These are phyloP conservation scores for Columba guinea DNA, from an alignment of 2,797 vertebrate species.

Conservation along the genomic window DNA sequence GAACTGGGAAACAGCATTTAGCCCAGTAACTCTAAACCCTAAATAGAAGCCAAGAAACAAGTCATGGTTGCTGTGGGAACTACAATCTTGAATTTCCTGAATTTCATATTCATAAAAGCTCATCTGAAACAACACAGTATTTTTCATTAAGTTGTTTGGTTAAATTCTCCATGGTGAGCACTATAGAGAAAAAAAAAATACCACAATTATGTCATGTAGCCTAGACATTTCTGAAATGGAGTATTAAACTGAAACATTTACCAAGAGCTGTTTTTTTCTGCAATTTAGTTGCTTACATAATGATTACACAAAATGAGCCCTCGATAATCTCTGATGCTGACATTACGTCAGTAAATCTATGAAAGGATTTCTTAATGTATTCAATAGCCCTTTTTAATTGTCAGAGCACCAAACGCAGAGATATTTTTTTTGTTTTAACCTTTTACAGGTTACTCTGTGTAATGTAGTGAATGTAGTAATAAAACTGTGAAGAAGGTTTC, in stretches of 20 bases:
- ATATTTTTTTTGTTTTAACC: not conserved
- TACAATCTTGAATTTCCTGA: not conserved
- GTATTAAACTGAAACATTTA: not conserved
- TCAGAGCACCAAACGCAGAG: not conserved
- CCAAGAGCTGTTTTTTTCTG: not conserved
- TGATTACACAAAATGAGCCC: not conserved
- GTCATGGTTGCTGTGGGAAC: constrained; percentile 13
- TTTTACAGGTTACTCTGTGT: not conserved
- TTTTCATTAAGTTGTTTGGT: not conserved
- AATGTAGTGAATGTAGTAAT: not conserved
- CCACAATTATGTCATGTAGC: not conserved
- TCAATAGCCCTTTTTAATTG: not conserved
- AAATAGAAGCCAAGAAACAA: constrained; percentile 29
- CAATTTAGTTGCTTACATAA: not conserved
- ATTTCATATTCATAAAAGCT: constrained; percentile 6
- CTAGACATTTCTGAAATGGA: not conserved
- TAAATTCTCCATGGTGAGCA: not conserved
- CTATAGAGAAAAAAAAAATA: not conserved
- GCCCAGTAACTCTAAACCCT: not conserved
- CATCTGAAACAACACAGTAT: not conserved
- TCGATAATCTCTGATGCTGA: not conserved
- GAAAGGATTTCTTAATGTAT: not conserved
- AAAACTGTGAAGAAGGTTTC: not conserved
- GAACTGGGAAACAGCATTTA: constrained; percentile 15
- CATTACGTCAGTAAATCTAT: not conserved